Percentiles rank a stretch among this genome's conserved stretches.
Conservation (phyloP, 2,797 vertebrate species). For the Salmo trutta region DNA sequence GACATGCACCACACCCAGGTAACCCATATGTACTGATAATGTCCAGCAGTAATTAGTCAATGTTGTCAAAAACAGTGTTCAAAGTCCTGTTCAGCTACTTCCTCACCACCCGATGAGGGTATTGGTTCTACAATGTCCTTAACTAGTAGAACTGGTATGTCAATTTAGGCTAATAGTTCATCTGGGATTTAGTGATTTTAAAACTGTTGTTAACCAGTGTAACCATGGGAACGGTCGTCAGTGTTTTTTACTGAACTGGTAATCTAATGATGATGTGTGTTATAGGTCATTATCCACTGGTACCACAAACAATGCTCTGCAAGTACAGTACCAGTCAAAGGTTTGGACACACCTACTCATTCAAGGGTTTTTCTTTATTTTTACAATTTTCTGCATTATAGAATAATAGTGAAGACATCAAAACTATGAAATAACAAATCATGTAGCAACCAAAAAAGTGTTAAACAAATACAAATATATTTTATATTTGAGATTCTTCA, state of each 20-base stretch:
- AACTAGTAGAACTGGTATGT: not conserved
- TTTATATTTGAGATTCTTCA: too few species aligned
- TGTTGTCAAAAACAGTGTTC: not conserved
- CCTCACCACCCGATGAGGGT: not conserved
- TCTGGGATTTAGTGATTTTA: slow-evolving; percentile 36
- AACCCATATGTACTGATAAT: not conserved
- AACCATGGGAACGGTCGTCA: slow-evolving; percentile 10
- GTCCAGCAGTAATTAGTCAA: not conserved
- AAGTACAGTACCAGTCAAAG: not conserved
- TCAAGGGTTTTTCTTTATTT: too few species aligned
- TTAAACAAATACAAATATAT: too few species aligned
- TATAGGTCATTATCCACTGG: not conserved
- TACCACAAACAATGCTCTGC: not conserved
- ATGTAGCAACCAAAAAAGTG: too few species aligned
- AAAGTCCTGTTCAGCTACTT: not conserved
- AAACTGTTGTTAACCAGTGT: slow-evolving; percentile 14
- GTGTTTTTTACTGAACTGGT: not conserved
- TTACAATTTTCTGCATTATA: too few species aligned
- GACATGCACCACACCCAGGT: not conserved
- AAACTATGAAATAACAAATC: too few species aligned
- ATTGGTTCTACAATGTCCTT: slow-evolving; percentile 21
- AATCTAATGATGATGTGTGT: not conserved
- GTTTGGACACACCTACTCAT: too few species aligned
- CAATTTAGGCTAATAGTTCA: not conserved
- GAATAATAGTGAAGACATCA: too few species aligned